A percentile compares a stretch with the other conserved stretches of the same genome.
Conservation (phyloP, 2,888 invertebrate genomes). For the Eulithis prunata region DNA sequence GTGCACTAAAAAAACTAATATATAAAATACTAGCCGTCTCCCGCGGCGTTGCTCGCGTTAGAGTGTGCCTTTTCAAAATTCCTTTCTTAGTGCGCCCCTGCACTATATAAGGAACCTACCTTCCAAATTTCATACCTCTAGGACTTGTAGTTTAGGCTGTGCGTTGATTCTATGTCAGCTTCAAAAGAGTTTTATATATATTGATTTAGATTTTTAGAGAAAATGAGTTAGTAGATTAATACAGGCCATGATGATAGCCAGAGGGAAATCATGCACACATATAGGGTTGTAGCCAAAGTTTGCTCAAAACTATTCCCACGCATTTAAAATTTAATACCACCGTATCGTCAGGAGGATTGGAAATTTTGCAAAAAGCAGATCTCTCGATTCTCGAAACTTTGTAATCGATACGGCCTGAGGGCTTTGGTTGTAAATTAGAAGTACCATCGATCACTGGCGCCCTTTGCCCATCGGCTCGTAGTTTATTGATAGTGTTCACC, state of each 20-base stretch:
- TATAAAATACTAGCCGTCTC: too few relatives aligned
- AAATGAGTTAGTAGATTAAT: not conserved
- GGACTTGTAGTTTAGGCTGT: too few relatives aligned
- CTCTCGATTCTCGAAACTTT: slow-evolving; percentile 67
- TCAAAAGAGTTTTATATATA: too few relatives aligned
- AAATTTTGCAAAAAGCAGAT: slow-evolving; percentile 75
- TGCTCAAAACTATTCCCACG: slow-evolving; percentile 29
- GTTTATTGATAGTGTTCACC: slow-evolving; percentile 78
- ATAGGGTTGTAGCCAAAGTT: not conserved
- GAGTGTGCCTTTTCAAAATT: too few relatives aligned
- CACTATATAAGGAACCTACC: too few relatives aligned
- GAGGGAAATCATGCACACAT: not conserved
- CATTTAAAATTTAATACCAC: slow-evolving; percentile 33
- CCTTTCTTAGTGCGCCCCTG: too few relatives aligned
- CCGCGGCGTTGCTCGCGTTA: too few relatives aligned
- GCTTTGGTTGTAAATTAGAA: slow-evolving; percentile 82
- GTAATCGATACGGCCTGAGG: slow-evolving; percentile 84
- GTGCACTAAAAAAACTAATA: too few relatives aligned
- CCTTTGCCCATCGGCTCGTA: slow-evolving; percentile 81
- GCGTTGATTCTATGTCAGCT: too few relatives aligned
- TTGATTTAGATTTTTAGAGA: too few relatives aligned
- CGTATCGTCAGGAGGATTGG: slow-evolving; percentile 60
- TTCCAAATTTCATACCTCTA: too few relatives aligned
- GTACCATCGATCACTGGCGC: slow-evolving; percentile 81
- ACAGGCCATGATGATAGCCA: not conserved